Base-by-base conservation (phyloP, 2,888 invertebrate genomes). In the Mermis nigrescens region DNA sequence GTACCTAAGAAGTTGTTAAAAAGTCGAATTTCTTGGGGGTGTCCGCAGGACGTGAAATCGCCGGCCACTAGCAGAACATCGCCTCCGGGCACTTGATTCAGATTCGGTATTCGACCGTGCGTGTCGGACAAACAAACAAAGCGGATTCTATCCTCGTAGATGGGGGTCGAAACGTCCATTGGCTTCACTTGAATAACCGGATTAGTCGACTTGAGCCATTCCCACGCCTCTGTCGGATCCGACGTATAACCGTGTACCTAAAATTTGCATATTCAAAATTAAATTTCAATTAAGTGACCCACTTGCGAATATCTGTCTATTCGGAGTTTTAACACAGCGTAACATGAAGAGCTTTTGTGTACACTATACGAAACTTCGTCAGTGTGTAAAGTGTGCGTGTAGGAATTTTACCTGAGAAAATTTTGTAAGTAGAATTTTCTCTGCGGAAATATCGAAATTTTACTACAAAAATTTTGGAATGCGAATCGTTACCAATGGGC, bases 111-210 rank as follows among this genome's bases (percentile, higher is more conserved):
- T 19, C 83, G 79, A 65, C 81, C 81, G 72, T 87, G 86, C 0
- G 86, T 87, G 69, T 87, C 86, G 62, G 85, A 85, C 81, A 87
- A 84, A 70, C 86, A 86, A 2, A 87, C 86, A 66, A 87, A 80
- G 56, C 85, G 78, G 1, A 84, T 67, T 31, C 64, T 64, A 52
- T 68, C 68, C 4, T 63, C 63, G 27, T 63, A 62, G 4, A 69
- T 63, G 2, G 68, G 67, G n/a, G n/a, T n/a, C n/a, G n/a, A n/a
- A n/a, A n/a, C n/a, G 46, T 65, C 62, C 67, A 68, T 67, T 62
- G 67, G 60, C 60, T 65, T 31, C 2, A 66, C 66, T 26, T 62
- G 61, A 58, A 67, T 80, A 26, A 83, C 78, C 67, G 81, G 82
- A 68, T 84, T 82, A 0, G 75, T 73, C 67, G 79, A 78, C 55